phyloP scores from a whole-genome alignment of 2,888 invertebrate species.

The Micoletzkya japonica region DNA sequence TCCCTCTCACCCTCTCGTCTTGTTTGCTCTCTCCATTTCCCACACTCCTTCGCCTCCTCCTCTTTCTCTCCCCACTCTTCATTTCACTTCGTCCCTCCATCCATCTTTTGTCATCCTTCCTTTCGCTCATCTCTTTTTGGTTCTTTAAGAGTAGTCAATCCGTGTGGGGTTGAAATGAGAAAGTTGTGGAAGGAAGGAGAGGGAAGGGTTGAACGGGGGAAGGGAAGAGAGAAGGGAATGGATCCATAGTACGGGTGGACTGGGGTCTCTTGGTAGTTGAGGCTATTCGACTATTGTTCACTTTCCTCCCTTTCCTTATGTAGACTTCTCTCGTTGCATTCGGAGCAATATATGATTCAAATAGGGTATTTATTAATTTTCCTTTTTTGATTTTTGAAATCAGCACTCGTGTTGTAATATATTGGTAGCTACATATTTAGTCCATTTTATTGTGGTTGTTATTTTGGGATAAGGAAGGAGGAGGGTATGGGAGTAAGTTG shows the following conservation, averaged over 20 bases:
- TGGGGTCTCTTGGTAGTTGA: no score
- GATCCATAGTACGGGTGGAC: no score
- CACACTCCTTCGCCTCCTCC: not conserved
- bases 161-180: not conserved
- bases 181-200: not conserved
- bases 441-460: no score
- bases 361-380: no score
- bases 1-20: not conserved
- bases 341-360: no score
- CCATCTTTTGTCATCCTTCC: not conserved
- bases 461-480: no score
- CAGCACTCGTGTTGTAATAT: no score
- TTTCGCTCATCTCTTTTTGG: not conserved
- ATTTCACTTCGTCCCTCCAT: not conserved
- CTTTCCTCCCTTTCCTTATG: no score
- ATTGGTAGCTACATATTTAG: no score
- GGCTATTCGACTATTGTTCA: not conserved
- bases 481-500: no score
- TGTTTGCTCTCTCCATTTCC: not conserved
- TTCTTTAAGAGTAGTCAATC: not conserved
- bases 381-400: no score
- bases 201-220: slow-evolving; percentile 3
- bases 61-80: not conserved
- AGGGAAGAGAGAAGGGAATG: not conserved
- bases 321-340: no score